Evolutionary conservation across 2,888 invertebrate species (phyloP), one percentile per base, ranked within the genome.

Genomic region (Pelosia muscerda): DNA sequence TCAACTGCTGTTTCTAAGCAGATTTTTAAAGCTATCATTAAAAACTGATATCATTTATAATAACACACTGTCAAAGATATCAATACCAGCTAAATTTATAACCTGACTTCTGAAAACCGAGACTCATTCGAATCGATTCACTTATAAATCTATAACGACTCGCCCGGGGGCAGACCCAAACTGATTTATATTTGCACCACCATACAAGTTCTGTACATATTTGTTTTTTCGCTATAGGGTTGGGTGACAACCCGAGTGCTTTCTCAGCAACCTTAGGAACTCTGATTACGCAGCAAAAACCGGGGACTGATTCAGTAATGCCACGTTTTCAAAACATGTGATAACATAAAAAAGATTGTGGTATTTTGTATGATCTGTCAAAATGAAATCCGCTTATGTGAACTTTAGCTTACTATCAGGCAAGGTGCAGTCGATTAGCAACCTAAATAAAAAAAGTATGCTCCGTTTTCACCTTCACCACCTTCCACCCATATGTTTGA

Each of bases 181-280:
- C 71, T 81, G 78, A 75, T 78, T 81, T 78, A 75, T 78, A 78
- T 81, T 78, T 79, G 72, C 69, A 63, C 69, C 64, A 61, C 68
- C 68, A 66, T 69, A 61, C 73, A 65, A 65, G 49, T 67, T 72
- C 59, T 66, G 60, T 54, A 70, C 62, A 55, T 75, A 72, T 54
- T 65, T 73, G 69, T 77, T 69, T 78, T 77, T 73, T 75, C 69
- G 61, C 31, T 59, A 72, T 66, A 55, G 54, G 49, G 38, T 59
- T n/a, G 58, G 53, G 26, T 19, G 65, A 53, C 59, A 28, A 53
- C 53, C 22, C 19, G 26, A 63, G 54, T 26, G 67, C 53, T 4
- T 53, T 63, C 31, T 63, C 63, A 54, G 63, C 74, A 71, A 69
- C 71, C 71, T 77, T 69, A 66, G 13, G 65, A 74, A 77, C 63